phyloP scores from a whole-genome alignment of 2,888 invertebrate genomes.

The Dicyrtoma fusca region DNA sequence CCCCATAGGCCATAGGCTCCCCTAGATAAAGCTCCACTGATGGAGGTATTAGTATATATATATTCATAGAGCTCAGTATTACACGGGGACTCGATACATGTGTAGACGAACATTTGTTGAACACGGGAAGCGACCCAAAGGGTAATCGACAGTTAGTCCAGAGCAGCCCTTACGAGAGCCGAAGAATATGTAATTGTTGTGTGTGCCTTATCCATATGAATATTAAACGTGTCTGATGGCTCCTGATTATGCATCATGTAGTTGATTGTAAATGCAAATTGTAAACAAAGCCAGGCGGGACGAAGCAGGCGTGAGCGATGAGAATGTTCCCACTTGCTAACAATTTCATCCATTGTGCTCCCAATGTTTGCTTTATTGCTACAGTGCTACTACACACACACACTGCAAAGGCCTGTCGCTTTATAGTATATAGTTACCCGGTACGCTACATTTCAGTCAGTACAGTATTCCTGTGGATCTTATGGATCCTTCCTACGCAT shows the following conservation, averaged over 20 bases:
- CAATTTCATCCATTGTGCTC: background rate
- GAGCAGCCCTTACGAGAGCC: background rate
- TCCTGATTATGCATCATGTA: slow-evolving; percentile 30
- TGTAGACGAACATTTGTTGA: background rate
- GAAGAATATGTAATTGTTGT: background rate
- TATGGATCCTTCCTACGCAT: no score
- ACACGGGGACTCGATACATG: background rate
- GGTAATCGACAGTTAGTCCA: no score
- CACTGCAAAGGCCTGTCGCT: background rate
- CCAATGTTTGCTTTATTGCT: slow-evolving; percentile 30
- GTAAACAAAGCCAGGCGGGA: slow-evolving; percentile 34
- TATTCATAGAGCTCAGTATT: background rate
- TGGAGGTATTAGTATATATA: no score
- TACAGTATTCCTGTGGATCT: no score
- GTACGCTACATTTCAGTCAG: no score
- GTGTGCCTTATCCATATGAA: slow-evolving; percentile 25
- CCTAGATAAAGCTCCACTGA: no score
- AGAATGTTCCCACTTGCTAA: slow-evolving; percentile 46
- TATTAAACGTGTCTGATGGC: slow-evolving; percentile 35
- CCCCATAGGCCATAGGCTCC: no score
- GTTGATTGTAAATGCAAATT: slow-evolving; percentile 29
- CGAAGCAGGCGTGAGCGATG: slow-evolving; percentile 43
- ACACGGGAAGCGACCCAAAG: no score
- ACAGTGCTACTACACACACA: background rate
- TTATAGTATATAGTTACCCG: no score